Percentiles rank a stretch among this genome's conserved stretches.
These are phyloP conservation scores for Hipposideros armiger DNA, from an alignment of 2,113 vertebrate species.

Conservation along the genomic window DNA sequence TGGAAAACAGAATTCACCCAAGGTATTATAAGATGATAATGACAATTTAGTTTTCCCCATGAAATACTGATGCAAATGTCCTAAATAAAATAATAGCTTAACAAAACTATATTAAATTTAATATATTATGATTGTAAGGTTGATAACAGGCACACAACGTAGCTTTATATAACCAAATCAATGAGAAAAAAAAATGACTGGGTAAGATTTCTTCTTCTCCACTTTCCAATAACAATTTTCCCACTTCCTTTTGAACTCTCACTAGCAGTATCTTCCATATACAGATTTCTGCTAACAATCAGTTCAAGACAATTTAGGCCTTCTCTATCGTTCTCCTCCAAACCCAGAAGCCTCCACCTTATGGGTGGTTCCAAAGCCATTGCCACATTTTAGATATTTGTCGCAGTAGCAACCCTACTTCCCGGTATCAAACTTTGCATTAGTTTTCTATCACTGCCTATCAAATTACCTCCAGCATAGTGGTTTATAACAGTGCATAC, in stretches of 20 bases:
- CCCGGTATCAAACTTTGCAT: background rate
- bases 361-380: background rate
- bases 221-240: background rate
- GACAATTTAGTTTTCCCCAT: background rate
- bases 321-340: background rate
- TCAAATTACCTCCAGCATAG: background rate
- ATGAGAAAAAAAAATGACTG: background rate
- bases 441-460: background rate
- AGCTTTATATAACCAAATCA: background rate
- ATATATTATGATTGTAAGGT: background rate
- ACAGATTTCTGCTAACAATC: background rate
- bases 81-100: background rate
- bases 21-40: background rate
- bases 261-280: background rate
- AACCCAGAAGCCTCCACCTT: background rate
- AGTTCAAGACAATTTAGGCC: background rate
- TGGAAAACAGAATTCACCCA: conserved; percentile 19
- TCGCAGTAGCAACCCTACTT: background rate
- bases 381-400: background rate
- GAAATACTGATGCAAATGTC: background rate
- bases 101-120: background rate
- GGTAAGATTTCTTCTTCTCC: background rate
- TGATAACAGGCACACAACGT: background rate
- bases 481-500: background rate
- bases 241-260: background rate